Percentiles rank a stretch among this genome's conserved stretches.
phyloP scores from a whole-genome alignment of 2,888 invertebrate species.

The Drosophila trichaetosa region DNA sequence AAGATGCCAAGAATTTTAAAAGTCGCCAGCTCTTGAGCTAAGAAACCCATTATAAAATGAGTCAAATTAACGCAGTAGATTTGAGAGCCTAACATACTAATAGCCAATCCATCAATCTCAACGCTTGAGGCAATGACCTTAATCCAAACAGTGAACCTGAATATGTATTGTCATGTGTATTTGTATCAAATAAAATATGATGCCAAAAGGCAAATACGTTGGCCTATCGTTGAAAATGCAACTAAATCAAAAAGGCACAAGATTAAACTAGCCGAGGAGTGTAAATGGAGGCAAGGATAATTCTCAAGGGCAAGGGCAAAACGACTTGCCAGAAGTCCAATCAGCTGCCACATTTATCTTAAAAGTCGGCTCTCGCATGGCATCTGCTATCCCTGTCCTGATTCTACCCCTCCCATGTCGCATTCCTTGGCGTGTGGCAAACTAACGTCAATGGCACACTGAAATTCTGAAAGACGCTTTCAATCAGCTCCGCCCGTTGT shows the following conservation, averaged over 20 bases:
- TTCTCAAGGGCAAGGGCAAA: slow-evolving; percentile 1
- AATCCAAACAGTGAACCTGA: slow-evolving; percentile 16
- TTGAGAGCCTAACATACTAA: slow-evolving; percentile 1
- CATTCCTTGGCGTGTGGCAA: slow-evolving; percentile 4
- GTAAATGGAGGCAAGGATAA: not conserved
- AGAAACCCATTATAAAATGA: slow-evolving; percentile 2
- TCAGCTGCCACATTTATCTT: slow-evolving; percentile 60
- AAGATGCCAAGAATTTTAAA: not conserved
- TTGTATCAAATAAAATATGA: slow-evolving; percentile 52
- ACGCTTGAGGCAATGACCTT: slow-evolving; percentile 25
- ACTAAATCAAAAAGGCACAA: slow-evolving; percentile 40
- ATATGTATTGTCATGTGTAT: slow-evolving; percentile 16
- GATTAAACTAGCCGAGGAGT: not conserved
- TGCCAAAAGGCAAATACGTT: slow-evolving; percentile 43
- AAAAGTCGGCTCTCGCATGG: slow-evolving; percentile 5
- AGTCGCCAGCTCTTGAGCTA: not conserved
- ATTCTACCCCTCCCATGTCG: not conserved
- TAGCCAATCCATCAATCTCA: slow-evolving; percentile 45
- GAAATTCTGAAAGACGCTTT: slow-evolving; percentile 59
- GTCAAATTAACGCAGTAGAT: slow-evolving; percentile 15
- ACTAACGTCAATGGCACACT: slow-evolving; percentile 32
- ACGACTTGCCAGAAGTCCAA: slow-evolving; percentile 53
- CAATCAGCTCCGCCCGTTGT: slow-evolving; percentile 52
- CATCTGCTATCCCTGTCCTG: not conserved
- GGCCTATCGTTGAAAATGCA: slow-evolving; percentile 21